These are phyloP conservation scores for Phrynocephalus guinanensis DNA, from an alignment of 2,797 vertebrate species.

Conservation along the genomic window DNA sequence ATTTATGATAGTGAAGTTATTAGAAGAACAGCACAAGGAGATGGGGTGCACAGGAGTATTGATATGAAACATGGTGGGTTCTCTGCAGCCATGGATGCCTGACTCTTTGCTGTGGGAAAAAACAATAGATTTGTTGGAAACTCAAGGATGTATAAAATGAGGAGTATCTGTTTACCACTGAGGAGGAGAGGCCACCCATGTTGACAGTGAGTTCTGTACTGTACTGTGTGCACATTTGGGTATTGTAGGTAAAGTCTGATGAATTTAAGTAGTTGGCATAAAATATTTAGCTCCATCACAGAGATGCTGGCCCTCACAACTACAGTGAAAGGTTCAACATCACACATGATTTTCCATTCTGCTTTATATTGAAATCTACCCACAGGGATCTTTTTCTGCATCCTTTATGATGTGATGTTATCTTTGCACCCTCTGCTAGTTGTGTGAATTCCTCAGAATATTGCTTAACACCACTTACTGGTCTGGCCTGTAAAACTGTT, in stretches of 20 bases:
- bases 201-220: not conserved
- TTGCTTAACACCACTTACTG: not conserved
- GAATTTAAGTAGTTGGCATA: not conserved
- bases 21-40: conserved; percentile 45
- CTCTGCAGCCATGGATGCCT: not conserved
- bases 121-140: not conserved
- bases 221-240: not conserved
- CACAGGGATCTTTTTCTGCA: not conserved
- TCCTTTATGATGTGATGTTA: not conserved
- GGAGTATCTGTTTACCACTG: not conserved
- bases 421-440: not conserved
- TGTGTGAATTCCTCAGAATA: too few relatives aligned
- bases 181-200: not conserved
- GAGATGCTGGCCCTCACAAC: not conserved
- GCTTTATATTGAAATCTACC: not conserved
- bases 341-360: not conserved
- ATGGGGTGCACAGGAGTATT: not conserved
- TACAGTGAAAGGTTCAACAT: not conserved
- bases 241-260: not conserved
- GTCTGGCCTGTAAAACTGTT: not conserved
- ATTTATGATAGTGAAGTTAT: conserved; percentile 44
- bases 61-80: not conserved
- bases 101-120: not conserved
- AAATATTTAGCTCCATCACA: not conserved
- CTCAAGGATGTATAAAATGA: not conserved